Conservation (phyloP, 2,113 vertebrate genomes). For the Lucifuga dentata region DNA sequence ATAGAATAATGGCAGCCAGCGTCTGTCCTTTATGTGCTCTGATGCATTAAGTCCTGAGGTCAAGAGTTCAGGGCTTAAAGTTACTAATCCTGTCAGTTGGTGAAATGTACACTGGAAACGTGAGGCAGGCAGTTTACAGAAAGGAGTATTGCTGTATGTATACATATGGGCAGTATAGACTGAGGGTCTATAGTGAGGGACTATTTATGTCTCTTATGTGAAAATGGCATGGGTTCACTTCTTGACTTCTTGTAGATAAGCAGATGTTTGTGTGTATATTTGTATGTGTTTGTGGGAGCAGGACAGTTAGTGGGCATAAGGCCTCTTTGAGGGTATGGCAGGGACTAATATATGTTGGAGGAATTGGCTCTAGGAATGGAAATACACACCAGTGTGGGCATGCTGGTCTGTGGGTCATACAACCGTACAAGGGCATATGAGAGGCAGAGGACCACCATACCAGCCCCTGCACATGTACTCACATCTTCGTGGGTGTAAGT, state of each 20-base stretch:
- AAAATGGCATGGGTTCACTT: constrained; percentile 44
- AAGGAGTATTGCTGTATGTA: constrained; percentile 19
- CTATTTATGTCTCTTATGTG: constrained; percentile 41
- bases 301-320: constrained; percentile 12
- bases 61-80: constrained; percentile 71
- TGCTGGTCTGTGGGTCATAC: constrained; percentile 72
- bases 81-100: constrained; percentile 72
- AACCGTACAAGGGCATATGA: constrained; percentile 77
- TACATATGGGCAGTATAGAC: constrained; percentile 24
- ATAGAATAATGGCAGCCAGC: not conserved
- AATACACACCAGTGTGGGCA: constrained; percentile 60
- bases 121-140: constrained; percentile 59
- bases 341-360: constrained; percentile 53
- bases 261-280: constrained; percentile 15
- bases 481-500: constrained; percentile 55
- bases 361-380: constrained; percentile 69
- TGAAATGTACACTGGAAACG: constrained; percentile 75
- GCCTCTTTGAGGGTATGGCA: constrained; percentile 19
- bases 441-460: constrained; percentile 65
- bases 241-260: constrained; percentile 38
- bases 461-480: constrained; percentile 55
- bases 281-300: not conserved
- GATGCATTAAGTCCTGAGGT: constrained; percentile 48
- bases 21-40: constrained; percentile 31
- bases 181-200: constrained; percentile 15